Evolutionary conservation across 2,797 vertebrate genomes (phyloP).

Genomic region (Parambassis ranga): DNA sequence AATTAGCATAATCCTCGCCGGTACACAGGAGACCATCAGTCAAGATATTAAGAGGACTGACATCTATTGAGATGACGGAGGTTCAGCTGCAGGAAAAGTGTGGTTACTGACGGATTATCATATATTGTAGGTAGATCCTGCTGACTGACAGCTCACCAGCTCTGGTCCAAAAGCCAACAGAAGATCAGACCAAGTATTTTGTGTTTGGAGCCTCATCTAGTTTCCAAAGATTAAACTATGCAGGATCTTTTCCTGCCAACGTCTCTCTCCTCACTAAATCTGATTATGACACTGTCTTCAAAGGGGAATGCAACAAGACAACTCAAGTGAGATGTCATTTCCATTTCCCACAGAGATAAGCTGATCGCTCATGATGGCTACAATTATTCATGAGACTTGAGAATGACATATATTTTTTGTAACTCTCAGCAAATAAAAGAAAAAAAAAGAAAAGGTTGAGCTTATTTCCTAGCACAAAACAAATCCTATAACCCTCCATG

Average conservation of each 20-base stretch:
- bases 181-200: neutral
- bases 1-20: slow-evolving; percentile 65
- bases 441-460: too few species aligned
- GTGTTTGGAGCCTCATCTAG: neutral
- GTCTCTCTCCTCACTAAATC: too few species aligned
- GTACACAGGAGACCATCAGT: slow-evolving; percentile 29
- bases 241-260: neutral
- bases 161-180: slow-evolving; percentile 15
- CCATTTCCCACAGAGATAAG: too few species aligned
- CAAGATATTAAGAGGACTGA: slow-evolving; percentile 44
- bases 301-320: too few species aligned
- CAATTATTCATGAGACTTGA: too few species aligned
- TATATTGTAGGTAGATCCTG: slow-evolving; percentile 37
- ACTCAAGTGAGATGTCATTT: too few species aligned
- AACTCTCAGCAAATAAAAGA: neutral
- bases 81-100: slow-evolving; percentile 44
- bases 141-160: slow-evolving; percentile 24
- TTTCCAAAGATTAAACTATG: slow-evolving; percentile 4
- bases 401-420: neutral
- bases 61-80: slow-evolving; percentile 30
- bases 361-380: too few species aligned
- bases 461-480: too few species aligned
- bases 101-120: slow-evolving; percentile 49
- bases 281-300: too few species aligned
- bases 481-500: too few species aligned